Evolutionary conservation across 2,797 vertebrate species (phyloP).

Genomic region (Hylomyscus alleni): DNA sequence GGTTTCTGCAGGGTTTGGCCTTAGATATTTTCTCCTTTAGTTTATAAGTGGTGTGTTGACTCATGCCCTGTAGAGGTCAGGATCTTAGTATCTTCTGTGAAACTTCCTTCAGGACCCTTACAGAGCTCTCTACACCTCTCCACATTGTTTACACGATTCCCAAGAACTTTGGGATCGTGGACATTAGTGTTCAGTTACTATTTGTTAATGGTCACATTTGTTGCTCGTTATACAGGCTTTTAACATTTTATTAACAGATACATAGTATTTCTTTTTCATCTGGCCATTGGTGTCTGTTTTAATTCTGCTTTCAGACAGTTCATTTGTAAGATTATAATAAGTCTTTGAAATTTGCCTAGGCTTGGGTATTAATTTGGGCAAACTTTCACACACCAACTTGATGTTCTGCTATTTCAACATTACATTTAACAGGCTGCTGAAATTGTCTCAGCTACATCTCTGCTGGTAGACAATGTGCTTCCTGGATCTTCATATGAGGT

Average conservation of each 20-base stretch:
- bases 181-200: background rate
- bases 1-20: background rate
- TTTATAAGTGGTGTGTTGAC: background rate
- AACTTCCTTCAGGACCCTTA: background rate
- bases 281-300: constrained; percentile 33
- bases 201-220: background rate
- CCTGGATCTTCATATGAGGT: constrained; percentile 88
- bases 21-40: background rate
- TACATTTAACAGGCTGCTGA: constrained; percentile 86
- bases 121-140: background rate
- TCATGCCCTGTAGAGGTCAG: background rate
- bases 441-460: constrained; percentile 80
- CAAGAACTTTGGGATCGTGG: background rate
- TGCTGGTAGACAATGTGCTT: constrained; percentile 87
- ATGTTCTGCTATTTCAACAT: constrained; percentile 39
- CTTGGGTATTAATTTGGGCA: background rate
- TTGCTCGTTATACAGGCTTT: background rate
- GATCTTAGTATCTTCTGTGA: background rate
- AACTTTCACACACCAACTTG: background rate
- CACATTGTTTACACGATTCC: background rate
- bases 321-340: background rate
- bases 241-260: background rate
- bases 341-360: constrained; percentile 28
- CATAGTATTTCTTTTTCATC: background rate
- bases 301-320: background rate